Evolutionary conservation across 2,797 vertebrate species (phyloP).

Genomic region (Muraenolepis orangiensis): DNA sequence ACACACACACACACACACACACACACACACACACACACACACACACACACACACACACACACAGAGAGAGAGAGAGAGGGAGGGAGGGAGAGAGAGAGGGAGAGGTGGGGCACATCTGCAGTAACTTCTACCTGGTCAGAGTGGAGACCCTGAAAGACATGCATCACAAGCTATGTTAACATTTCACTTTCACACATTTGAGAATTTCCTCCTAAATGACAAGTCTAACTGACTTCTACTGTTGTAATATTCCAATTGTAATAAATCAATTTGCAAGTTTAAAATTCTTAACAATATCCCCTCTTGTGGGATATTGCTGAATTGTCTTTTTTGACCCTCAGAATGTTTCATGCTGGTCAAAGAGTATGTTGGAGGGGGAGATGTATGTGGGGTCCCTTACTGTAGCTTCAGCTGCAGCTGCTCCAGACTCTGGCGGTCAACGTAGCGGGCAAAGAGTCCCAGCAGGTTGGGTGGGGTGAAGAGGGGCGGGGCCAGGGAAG

Average conservation of each 20-base stretch:
- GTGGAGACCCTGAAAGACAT: slow-evolving; percentile 65
- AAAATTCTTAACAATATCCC: no score
- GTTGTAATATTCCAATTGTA: no score
- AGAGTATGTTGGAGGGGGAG: no score
- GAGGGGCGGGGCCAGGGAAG: slow-evolving; percentile 81
- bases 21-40: slow-evolving; percentile 4
- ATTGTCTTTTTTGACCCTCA: no score
- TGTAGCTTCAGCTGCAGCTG: slow-evolving; percentile 90
- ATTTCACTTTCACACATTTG: not conserved
- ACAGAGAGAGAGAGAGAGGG: not conserved
- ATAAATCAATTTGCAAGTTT: no score
- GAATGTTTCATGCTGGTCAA: no score
- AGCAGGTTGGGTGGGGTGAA: slow-evolving; percentile 85
- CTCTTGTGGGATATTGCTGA: no score
- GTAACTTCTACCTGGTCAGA: slow-evolving; percentile 76
- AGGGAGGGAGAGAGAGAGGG: slow-evolving; percentile 8
- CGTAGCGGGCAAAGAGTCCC: slow-evolving; percentile 89
- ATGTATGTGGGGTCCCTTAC: slow-evolving; percentile 67
- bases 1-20: slow-evolving; percentile 1
- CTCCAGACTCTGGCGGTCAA: slow-evolving; percentile 88
- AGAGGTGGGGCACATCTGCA: slow-evolving; percentile 32
- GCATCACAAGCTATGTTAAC: not conserved
- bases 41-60: slow-evolving; percentile 8
- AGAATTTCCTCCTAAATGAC: no score
- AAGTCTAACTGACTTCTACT: no score